A percentile compares a stretch with the other conserved stretches of the same genome.
Evolutionary conservation across 1,140 invertebrate genomes (phyloP).

Genomic region (Coboldia fuscipes): DNA sequence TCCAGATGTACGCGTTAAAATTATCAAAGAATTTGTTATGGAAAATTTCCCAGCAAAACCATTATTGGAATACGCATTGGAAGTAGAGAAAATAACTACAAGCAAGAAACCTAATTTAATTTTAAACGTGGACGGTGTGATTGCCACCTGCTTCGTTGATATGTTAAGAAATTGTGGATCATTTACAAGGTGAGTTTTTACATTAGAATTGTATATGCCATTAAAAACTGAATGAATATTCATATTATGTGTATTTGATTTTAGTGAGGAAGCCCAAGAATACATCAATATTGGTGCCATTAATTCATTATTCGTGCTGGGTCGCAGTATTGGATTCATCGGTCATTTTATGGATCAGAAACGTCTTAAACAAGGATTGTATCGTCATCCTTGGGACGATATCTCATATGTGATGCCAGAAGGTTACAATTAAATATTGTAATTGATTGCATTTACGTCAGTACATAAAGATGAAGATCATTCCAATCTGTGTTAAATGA

Average conservation of each 20-base stretch:
- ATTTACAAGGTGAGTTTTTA: constrained; percentile 55
- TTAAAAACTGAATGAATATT: constrained; percentile 1
- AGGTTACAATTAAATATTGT: constrained; percentile 8
- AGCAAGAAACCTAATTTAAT: constrained; percentile 99
- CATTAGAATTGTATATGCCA: neutral
- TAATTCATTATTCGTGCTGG: constrained; percentile 95
- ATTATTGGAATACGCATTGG: constrained; percentile 81
- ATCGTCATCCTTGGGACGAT: constrained; percentile 99
- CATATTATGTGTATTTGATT: neutral
- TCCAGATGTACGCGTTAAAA: constrained; percentile 92
- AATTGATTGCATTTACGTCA: too few species aligned
- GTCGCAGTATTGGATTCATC: constrained; percentile 96
- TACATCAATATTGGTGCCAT: constrained; percentile 96
- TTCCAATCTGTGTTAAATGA: too few species aligned
- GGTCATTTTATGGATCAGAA: constrained; percentile 98
- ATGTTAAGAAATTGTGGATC: constrained; percentile 77
- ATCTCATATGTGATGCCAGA: constrained; percentile 82
- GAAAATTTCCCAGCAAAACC: constrained; percentile 86
- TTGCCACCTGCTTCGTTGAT: constrained; percentile 94
- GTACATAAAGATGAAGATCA: too few species aligned
- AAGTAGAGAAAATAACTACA: constrained; percentile 98
- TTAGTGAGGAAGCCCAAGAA: constrained; percentile 88
- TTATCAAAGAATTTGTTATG: constrained; percentile 90
- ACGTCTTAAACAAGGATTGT: constrained; percentile 93
- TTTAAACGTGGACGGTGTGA: constrained; percentile 95